Evolutionary conservation across 2,888 invertebrate species (phyloP).

Genomic region (Temnothorax unifasciatus): DNA sequence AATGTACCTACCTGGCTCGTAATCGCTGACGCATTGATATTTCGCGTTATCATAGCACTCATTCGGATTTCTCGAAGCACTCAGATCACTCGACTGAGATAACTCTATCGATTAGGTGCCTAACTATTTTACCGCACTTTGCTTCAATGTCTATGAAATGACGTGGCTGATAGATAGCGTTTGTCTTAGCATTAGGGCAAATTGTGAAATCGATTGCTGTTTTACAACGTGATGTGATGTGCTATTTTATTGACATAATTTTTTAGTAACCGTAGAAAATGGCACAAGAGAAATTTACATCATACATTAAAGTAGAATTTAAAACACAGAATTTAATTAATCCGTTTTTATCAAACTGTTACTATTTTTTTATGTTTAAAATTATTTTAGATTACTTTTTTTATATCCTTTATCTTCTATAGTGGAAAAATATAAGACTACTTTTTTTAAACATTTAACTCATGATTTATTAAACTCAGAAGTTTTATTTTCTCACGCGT

Average conservation of each 20-base stretch:
- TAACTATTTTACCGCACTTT: constrained; percentile 26
- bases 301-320: not conserved
- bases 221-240: not conserved
- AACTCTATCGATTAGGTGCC: constrained; percentile 44
- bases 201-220: constrained; percentile 42
- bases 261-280: not conserved
- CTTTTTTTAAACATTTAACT: not conserved
- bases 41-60: constrained; percentile 53
- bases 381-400: not conserved
- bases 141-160: constrained; percentile 40
- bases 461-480: not conserved
- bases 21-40: constrained; percentile 39
- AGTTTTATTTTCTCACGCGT: not conserved
- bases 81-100: constrained; percentile 36
- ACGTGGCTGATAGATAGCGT: constrained; percentile 50
- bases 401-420: not conserved
- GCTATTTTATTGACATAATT: not conserved
- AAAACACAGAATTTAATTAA: not conserved
- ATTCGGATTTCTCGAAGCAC: constrained; percentile 39
- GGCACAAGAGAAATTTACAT: not conserved
- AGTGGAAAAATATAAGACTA: not conserved
- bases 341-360: not conserved
- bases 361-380: not conserved
- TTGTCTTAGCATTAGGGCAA: constrained; percentile 36
- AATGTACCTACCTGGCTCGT: constrained; percentile 11